Evolutionary conservation across 92 coral and sea anemone genomes (phyloP), one percentile per base, ranked within the genome.

Genomic region (Isaurus tuberculatus): DNA sequence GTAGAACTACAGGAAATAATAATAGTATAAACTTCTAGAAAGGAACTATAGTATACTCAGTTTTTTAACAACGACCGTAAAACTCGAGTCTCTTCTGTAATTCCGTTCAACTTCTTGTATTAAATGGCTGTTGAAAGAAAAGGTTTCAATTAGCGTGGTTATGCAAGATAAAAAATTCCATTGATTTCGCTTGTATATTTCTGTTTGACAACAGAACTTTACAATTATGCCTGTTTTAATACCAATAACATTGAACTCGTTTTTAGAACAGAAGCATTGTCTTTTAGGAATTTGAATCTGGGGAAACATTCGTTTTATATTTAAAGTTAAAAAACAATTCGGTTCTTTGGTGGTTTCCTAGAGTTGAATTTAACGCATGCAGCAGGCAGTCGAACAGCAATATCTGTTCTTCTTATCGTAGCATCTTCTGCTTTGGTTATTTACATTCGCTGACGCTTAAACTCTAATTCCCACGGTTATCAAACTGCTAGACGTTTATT

Each of bases 371-470:
- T 26, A 15, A 29, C 19, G 23, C 42, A 29, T 77, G 82, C 20
- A 34, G 51, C 53, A 23, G 25, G 53, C 27, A 77, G 82, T 58
- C 68, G 11, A 44, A 58, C 34, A 44, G 48, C 46, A 22, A 37
- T 8, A 70, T 77, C 82, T 77, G 82, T 77, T 77, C 67, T 42
- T 31, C 40, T 77, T 58, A 36, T 58, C 82, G 32, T 57, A 57
- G 20, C 19, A 22, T 34, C 23, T 31, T 77, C 82, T 15, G 26
- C 42, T 34, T 36, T 70, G 20, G 36, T 20, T 10, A 77, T 34
- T 58, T 77, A 63, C 23, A 17, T 58, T 57, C 25, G 14, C 34
- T 20, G 51, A 57, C 68, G 51, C 34, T 28, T 77, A 57, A 64
- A 77, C 51, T 57, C 20, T 70, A 34, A 31, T 55, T 51, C 22